Evolutionary conservation across 2,797 vertebrate genomes (phyloP).

Genomic region (Onychomys leucogaster): DNA sequence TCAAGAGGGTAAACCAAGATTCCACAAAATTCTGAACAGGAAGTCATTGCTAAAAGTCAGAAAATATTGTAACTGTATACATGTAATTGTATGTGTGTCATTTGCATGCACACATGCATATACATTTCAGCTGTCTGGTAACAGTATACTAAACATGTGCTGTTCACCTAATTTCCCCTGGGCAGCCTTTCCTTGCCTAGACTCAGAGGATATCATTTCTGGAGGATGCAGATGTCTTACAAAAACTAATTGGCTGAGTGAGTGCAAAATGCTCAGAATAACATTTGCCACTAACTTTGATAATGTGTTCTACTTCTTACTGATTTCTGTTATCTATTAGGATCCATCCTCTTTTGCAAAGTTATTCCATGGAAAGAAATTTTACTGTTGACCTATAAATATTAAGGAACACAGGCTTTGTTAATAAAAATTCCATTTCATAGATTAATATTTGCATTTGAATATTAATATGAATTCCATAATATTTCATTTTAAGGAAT

Average conservation of each 20-base stretch:
- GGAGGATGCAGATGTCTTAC: background rate
- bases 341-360: slow-evolving; percentile 10
- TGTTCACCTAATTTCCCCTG: background rate
- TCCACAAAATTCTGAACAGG: background rate
- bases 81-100: too few relatives aligned
- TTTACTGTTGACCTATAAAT: background rate
- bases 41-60: background rate
- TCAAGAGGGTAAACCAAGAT: background rate
- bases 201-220: background rate
- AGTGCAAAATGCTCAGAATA: background rate
- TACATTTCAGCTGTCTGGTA: background rate
- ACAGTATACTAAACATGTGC: background rate
- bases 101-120: too few relatives aligned
- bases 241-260: background rate
- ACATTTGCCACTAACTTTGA: background rate
- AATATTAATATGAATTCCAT: background rate
- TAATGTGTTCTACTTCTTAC: background rate
- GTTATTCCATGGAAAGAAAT: background rate
- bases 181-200: too few relatives aligned
- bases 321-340: background rate
- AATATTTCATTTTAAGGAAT: background rate
- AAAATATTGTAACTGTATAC: too few relatives aligned
- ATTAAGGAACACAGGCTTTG: background rate
- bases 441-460: background rate
- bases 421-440: background rate